Base-by-base conservation (phyloP, 2,888 invertebrate species). In the Hetaerina titia region DNA sequence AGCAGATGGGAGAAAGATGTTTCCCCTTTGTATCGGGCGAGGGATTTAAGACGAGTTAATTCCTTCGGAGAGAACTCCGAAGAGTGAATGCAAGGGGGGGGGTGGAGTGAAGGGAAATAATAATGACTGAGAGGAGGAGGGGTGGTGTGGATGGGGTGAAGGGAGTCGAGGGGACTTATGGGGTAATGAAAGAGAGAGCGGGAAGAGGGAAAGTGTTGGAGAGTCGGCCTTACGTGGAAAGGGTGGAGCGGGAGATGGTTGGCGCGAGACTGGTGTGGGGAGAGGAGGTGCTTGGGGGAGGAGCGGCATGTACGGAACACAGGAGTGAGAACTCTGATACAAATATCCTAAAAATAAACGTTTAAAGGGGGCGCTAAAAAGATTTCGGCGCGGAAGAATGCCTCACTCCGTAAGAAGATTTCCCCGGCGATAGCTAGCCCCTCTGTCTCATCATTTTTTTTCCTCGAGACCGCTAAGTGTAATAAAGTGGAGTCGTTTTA, bases 401-500 rank as follows among this genome's bases (percentile, higher is more conserved):
- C 81, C 15, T 31, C 81, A 31, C 22, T 81, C 31, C 81, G 22
- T 19, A 31, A 81, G 25, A 25, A 31, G 7, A 31, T 31, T 81
- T 15, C 22, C 81, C 31, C 22, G 69, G 69, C 31, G 19, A 31
- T 81, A 81, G 9, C 81, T 31, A 25, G 5, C 45, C 81, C 22
- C 74, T 25, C n/a, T 25, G 6, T 25, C 81, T 81, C 22, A 8
- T 81, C 81, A 31, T 81, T 81, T 17, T 63, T 17, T 81, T 31
- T 81, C 81, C 45, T 81, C 15, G 15, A 81, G 31, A 31, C 81
- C 81, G 31, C 81, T 31, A 31, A 81, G 81, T 81, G 25, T 81
- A 81, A 81, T 81, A 81, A 81, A 81, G 81, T 81, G 81, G 81
- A 81, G 81, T 31, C 81, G 31, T 81, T 81, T 81, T 81, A 81